Percentiles rank a stretch among this genome's conserved stretches.
phyloP scores from a whole-genome alignment of 2,888 invertebrate genomes.

The Leptinotarsa juncta region DNA sequence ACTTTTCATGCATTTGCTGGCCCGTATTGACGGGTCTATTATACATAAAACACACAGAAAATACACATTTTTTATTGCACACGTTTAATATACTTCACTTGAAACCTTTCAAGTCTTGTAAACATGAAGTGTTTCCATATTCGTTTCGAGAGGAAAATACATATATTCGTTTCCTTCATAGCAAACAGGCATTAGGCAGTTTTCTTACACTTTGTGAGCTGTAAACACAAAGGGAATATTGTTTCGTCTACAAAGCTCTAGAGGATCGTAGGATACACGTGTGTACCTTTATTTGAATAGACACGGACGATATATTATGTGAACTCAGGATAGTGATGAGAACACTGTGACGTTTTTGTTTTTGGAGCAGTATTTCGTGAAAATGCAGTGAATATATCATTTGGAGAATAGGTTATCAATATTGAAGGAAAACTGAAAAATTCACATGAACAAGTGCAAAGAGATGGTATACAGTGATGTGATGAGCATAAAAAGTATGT shows the following conservation, averaged over 20 bases:
- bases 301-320: slow-evolving; percentile 1
- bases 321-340: background rate
- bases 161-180: slow-evolving; percentile 22
- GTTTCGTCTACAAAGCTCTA: background rate
- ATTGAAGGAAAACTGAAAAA: no score
- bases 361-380: background rate
- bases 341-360: background rate
- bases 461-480: no score
- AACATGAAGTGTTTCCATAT: slow-evolving; percentile 26
- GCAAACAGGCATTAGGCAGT: slow-evolving; percentile 20
- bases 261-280: background rate
- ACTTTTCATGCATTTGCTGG: no score
- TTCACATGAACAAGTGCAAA: no score
- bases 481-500: no score
- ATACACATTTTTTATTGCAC: background rate
- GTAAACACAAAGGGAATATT: slow-evolving; percentile 9
- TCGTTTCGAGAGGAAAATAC: slow-evolving; percentile 20
- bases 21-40: no score
- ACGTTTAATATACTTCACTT: background rate
- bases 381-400: background rate
- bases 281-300: background rate
- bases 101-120: slow-evolving; percentile 31
- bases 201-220: slow-evolving; percentile 21
- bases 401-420: background rate
- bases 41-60: background rate